Evolutionary conservation across 23 tunicate genomes (phyloP), one percentile per base, ranked within the genome.

Genomic region (Oikopleura dioica): DNA sequence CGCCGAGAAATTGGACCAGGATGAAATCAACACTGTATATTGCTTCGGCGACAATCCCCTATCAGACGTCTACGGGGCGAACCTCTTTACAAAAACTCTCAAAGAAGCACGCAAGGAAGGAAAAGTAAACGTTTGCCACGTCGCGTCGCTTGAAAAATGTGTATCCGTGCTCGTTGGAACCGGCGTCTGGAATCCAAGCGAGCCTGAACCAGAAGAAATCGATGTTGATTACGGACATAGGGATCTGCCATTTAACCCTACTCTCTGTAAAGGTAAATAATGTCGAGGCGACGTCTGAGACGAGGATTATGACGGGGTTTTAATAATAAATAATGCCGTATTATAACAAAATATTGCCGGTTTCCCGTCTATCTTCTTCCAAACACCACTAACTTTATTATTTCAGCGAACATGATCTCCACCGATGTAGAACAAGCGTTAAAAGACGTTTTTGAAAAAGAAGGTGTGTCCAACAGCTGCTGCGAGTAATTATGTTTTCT

Each of bases 51-150:
- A 92, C 79, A 92, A 92, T 76, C 98, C 94, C 0, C 78, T 92
- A 50, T 82, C 94, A 9, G 98, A 92, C 69, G 86, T 92, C 35
- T 92, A 92, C 76, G 98, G 98, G n/a, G 98, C 94, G 4, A 92
- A 92, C 75, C 83, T 92, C 84, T 92, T 92, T 77, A 92, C 87
- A 69, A 79, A 76, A 86, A 80, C 79, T 51, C 44, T 92, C 28
- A 51, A 76, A 12, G 50, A 78, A 51, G 87, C 83, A 77, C 75
- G 77, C 58, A 50, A 59, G 1, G 84, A 84, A 32, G 72, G 72
- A 21, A 28, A 63, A 2, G 2, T 4, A 23, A 12, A 23, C 16
- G 72, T 63, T 24, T 12, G 30, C 16, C 2, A 23, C 5, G 72
- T 63, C 5, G 72, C 72, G 32, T 63, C 72, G 16, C 33, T 63